These are phyloP conservation scores for Campoplex nolae DNA, from an alignment of 2,888 invertebrate species.

Conservation along the genomic window DNA sequence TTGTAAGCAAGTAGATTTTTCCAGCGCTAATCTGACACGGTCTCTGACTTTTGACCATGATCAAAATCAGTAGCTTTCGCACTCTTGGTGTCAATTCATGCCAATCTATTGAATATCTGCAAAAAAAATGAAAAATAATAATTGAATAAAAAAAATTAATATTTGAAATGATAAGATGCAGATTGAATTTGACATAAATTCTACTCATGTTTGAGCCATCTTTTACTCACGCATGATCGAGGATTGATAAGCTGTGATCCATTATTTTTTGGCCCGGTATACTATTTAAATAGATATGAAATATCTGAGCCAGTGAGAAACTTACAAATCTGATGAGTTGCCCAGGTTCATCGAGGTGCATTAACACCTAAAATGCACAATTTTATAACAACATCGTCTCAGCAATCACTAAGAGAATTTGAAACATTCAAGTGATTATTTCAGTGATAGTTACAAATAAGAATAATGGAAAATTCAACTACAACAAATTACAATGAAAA, in stretches of 20 bases:
- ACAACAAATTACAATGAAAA: background rate
- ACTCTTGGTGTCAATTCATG: slow-evolving; percentile 34
- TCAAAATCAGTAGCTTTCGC: slow-evolving; percentile 50
- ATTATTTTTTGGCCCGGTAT: slow-evolving; percentile 60
- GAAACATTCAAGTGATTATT: no score
- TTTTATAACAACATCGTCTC: no score
- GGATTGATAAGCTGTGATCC: slow-evolving; percentile 59
- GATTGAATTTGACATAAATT: background rate
- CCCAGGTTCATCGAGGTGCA: slow-evolving; percentile 44
- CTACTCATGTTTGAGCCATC: background rate
- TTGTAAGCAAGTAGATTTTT: slow-evolving; percentile 58
- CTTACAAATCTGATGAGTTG: slow-evolving; percentile 52
- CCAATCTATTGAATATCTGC: slow-evolving; percentile 58
- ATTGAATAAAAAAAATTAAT: background rate
- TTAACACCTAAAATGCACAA: slow-evolving; percentile 47
- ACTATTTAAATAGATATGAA: slow-evolving; percentile 62
- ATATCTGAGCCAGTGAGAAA: slow-evolving; percentile 51
- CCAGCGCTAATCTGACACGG: slow-evolving; percentile 66
- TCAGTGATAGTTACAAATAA: no score
- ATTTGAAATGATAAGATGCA: no score
- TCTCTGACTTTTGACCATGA: slow-evolving; percentile 53
- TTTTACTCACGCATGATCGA: slow-evolving; percentile 43
- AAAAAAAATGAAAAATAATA: no score
- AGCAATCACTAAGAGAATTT: no score
- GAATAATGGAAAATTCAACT: no score